Base-by-base conservation (phyloP, 2,888 invertebrate species). In the Chrysolina oricalcia region DNA sequence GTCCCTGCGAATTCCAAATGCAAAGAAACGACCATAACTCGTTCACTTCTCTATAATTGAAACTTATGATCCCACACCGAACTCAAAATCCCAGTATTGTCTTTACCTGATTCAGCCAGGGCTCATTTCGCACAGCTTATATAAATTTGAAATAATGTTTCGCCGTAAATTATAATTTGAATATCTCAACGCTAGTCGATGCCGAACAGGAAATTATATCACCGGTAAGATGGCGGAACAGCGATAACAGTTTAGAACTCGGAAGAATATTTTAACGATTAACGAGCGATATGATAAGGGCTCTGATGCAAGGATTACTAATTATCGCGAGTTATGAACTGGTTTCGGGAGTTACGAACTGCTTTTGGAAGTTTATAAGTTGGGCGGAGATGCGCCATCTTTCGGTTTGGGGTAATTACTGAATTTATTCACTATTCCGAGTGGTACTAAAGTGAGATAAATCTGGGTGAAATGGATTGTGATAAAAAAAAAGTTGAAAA, bases 231-330 rank as follows among this genome's bases (percentile, higher is more conserved):
- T 80, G 80, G 75, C 79, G 78, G 80, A 80, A 79, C 69, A 63
- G 68, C 78, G 84, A 83, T 83, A 83, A 78, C 78, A 76, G 76
- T 74, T 66, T 75, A 75, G 70, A 75, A 70, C 77, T 79, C 80
- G 81, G 82, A 82, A 82, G 80, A 81, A 82, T 80, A 80, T 79
- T 80, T 81, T 78, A 80, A 81, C 83, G 83, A 84, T 82, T 81
- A 83, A 83, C 78, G 81, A 76, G 74, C 76, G 75, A 78, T 76
- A 76, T 78, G 78, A 75, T 78, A 76, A 77, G 71, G 65, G 64
- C 41, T 65, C 27, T 73, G 73, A 69, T 75, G 68, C 73, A 70
- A 74, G 73, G 70, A 72, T 78, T 72, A 70, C 75, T 78, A 75
- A 78, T 78, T 78, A 78, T 59, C 27, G 15, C 27, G 23, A 59